These are phyloP conservation scores for Zoroaster sp. DNA, from an alignment of 53 echinoderm and acorn worm genomes.

Conservation along the genomic window DNA sequence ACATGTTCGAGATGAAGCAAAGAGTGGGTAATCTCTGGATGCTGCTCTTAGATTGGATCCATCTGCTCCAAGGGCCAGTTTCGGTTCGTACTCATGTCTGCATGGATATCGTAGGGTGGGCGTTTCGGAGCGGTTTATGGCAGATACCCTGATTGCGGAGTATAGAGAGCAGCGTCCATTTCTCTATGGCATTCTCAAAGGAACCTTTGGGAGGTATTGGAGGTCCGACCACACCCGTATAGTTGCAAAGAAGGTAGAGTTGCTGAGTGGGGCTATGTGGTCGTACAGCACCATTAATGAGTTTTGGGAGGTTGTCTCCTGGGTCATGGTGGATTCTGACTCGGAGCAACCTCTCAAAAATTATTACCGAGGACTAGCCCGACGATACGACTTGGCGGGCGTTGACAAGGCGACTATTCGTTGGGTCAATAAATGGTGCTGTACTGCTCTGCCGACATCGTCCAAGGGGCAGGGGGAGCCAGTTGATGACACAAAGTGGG, in stretches of 20 bases:
- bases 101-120: not conserved
- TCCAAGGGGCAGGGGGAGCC: not conserved
- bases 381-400: slow-evolving; percentile 1
- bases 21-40: too few species aligned
- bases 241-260: slow-evolving; percentile 40
- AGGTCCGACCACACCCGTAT: slow-evolving; percentile 47
- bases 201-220: slow-evolving; percentile 45
- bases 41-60: too few species aligned
- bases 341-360: slow-evolving; percentile 4
- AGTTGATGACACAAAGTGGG: not conserved
- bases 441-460: slow-evolving; percentile 1
- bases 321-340: too few species aligned
- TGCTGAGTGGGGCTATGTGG: slow-evolving; percentile 46
- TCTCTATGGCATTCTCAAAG: slow-evolving; percentile 25
- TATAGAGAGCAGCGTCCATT: slow-evolving; percentile 11
- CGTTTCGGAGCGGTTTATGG: not conserved
- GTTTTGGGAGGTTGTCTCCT: too few species aligned
- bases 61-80: too few species aligned
- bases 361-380: slow-evolving; percentile 28
- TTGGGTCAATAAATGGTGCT: slow-evolving; percentile 32
- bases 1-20: too few species aligned
- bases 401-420: slow-evolving; percentile 28
- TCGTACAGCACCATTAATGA: too few species aligned
- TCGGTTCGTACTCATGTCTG: not conserved
- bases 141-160: not conserved